Conservation (phyloP, 2,113 vertebrate species). For the Thunnus maccoyii region DNA sequence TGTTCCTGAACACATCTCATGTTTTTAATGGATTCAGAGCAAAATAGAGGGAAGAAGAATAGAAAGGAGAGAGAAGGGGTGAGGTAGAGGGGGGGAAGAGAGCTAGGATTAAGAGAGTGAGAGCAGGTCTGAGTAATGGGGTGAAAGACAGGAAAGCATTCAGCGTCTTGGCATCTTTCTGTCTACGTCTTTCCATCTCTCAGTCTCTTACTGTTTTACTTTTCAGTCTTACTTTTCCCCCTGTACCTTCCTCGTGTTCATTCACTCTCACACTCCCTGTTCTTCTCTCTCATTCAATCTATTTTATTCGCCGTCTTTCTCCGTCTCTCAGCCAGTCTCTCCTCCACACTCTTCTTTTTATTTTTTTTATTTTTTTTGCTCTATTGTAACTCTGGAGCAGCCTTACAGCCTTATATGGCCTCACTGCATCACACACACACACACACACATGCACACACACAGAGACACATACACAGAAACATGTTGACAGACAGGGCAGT, state of each 20-base stretch:
- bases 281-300: slow-evolving; percentile 1
- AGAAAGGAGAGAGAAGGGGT: background rate
- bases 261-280: slow-evolving; percentile 33
- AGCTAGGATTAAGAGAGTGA: slow-evolving; percentile 4
- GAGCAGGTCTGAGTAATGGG: slow-evolving; percentile 47
- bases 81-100: background rate
- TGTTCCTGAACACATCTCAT: background rate
- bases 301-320: slow-evolving; percentile 2
- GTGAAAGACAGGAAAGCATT: slow-evolving; percentile 49
- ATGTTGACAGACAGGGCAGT: slow-evolving; percentile 57
- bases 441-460: background rate
- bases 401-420: slow-evolving; percentile 74
- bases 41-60: background rate
- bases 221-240: slow-evolving; percentile 16
- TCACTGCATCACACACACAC: slow-evolving; percentile 49
- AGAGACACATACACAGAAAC: slow-evolving; percentile 20
- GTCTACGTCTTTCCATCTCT: slow-evolving; percentile 21
- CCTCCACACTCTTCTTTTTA: background rate
- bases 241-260: slow-evolving; percentile 6
- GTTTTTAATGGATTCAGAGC: slow-evolving; percentile 13
- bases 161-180: slow-evolving; percentile 39
- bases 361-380: background rate
- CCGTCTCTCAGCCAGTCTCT: background rate
- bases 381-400: slow-evolving; percentile 32
- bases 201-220: background rate